A percentile compares a stretch with the other conserved stretches of the same genome.
phyloP scores from a whole-genome alignment of 1,140 invertebrate species.

The Sycophaga agraensis region DNA sequence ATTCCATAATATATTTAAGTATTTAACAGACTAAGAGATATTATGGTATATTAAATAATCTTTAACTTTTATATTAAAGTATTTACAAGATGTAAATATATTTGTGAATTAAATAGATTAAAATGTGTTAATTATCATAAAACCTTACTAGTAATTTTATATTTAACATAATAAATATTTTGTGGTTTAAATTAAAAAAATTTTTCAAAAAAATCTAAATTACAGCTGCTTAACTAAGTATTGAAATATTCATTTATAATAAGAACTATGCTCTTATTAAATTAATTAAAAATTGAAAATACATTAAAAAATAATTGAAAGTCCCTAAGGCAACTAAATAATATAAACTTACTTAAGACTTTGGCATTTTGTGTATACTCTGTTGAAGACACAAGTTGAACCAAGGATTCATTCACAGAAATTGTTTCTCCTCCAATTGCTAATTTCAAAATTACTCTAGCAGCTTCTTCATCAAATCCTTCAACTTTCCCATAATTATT shows the following conservation, averaged over 20 bases:
- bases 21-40: too few species aligned
- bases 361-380: slow-evolving; percentile 81
- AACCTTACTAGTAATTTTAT: too few species aligned
- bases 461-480: slow-evolving; percentile 83
- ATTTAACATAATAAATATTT: too few species aligned
- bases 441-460: slow-evolving; percentile 78
- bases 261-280: background rate
- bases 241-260: background rate
- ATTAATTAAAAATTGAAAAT: background rate
- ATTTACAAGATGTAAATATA: too few species aligned
- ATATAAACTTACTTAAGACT: slow-evolving; percentile 70
- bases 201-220: too few species aligned
- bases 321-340: slow-evolving; percentile 23
- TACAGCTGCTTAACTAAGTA: too few species aligned
- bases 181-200: too few species aligned
- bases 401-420: slow-evolving; percentile 75
- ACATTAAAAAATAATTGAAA: slow-evolving; percentile 35
- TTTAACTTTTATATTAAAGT: too few species aligned
- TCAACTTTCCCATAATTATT: slow-evolving; percentile 82
- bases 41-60: too few species aligned
- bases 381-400: slow-evolving; percentile 73
- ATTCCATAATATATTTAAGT: too few species aligned
- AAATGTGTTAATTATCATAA: too few species aligned
- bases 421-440: slow-evolving; percentile 69
- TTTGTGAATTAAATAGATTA: too few species aligned